Evolutionary conservation across 2,113 vertebrate species (phyloP), one percentile per base, ranked within the genome.

Genomic region (Dasyurus viverrinus): DNA sequence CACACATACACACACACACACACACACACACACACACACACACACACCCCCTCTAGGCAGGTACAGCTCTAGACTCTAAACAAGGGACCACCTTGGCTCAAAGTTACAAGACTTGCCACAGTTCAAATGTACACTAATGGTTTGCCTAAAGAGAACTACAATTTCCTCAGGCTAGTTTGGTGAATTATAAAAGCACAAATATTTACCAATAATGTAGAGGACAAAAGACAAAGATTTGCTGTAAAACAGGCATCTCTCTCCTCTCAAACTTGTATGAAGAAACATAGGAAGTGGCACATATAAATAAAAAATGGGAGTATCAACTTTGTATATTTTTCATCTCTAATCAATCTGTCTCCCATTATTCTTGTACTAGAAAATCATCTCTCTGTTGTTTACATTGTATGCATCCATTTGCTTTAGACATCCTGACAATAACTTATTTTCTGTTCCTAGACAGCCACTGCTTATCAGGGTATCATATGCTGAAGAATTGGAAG

Each of bases 181-280:
- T 97, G 98, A 97, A 96, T 96, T 95, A 93, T 96, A 92, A 98
- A 98, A 98, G 92, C 89, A 98, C 96, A 98, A 98, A 98, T 98
- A 98, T 97, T 96, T 98, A 98, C 97, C 95, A 95, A 94, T 50
- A 96, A 91, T 93, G 90, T 47, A 95, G 89, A 90, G 8, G 54
- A 94, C 96, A 95, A 92, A 9, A 91, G 57, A 94, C 95, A 96
- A 98, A 97, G 11, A 3, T 1, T 52, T 42, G 90, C 16, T 76
- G 93, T 52, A 55, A 98, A 89, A 23, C 50, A 95, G 92, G 42
- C 94, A 96, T 89, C 57, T 8, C 97, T 52, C 89, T 10, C 95
- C 92, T 97, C 98, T 94, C 96, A 97, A 98, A 91, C 97, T 97
- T 97, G 95, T 91, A 93, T 46, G 25, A 57, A 53, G 53, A 48